Evolutionary conservation across 2,113 vertebrate genomes (phyloP), one percentile per base, ranked within the genome.

Genomic region (Seriola quinqueradiata): DNA sequence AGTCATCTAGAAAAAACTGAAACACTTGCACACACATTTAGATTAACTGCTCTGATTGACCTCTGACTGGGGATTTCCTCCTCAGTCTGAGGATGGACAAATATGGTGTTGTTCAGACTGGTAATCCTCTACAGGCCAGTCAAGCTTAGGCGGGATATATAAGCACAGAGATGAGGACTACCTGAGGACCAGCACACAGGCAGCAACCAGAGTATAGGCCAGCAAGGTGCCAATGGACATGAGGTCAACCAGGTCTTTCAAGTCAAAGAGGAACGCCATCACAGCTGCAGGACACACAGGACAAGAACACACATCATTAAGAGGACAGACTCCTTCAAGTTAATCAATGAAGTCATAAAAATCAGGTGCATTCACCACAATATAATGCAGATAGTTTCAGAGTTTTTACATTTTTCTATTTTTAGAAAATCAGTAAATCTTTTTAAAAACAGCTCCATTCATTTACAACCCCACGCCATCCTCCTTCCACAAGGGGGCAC

Each of bases 151-250:
- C 5, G 28, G 11, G 21, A 65, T 21, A 23, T n/a, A 50, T 19
- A 7, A 54, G 23, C 8, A 5, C 25, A 64, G 6, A n/a, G 50
- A 32, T 0, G 19, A 38, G 50, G 57, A 82, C 2, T 96, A 99
- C 98, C 98, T 97, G 91, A 99, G 94, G 74, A 99, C 96, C 79
- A 99, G 93, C 7, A 99, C 98, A 19, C 98, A 99, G 81, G 98
- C 97, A 48, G 98, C 98, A 83, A 99, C 98, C 93, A 99, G 87
- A 4, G 98, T 98, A 61, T 99, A 99, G 48, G 98, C 98, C 93
- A 99, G 94, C 78, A 99, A 96, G 0, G 98, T 99, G 34, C 98
- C 98, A 0, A 99, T 99, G 44, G 98, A 99, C 98, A 99, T 99
- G 75, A 99, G 96, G 86, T 99, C 97, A 48, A 99, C 97, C 91